Percentiles rank a stretch among this genome's conserved stretches.
Conservation (phyloP, 2,113 vertebrate species). For the Cyanistes caeruleus region DNA sequence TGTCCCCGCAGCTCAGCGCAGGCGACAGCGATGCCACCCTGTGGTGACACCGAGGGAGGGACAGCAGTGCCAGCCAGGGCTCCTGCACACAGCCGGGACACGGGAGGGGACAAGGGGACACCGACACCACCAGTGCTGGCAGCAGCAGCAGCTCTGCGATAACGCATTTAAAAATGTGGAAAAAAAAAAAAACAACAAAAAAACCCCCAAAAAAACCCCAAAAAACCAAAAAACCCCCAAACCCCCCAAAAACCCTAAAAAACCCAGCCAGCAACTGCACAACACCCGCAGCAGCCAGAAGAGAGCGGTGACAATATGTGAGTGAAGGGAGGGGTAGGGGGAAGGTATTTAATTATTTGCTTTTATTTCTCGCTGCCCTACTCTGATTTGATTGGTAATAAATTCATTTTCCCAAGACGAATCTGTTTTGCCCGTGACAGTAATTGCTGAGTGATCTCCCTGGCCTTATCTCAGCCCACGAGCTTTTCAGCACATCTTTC, state of each 20-base stretch:
- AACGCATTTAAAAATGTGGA: fast-evolving
- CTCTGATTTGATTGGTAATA: not conserved
- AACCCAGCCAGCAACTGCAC: not conserved
- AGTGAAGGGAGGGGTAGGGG: not conserved
- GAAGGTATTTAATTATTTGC: not conserved
- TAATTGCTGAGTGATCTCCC: not conserved
- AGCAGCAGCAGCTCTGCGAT: not conserved
- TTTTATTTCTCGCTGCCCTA: not conserved
- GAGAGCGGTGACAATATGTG: not conserved
- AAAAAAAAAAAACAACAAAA: too few species aligned
- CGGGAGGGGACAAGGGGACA: fast-evolving
- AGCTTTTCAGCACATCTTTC: not conserved
- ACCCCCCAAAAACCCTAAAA: too few species aligned
- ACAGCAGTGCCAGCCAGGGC: fast-evolving
- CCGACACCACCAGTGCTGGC: fast-evolving
- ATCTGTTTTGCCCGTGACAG: not conserved
- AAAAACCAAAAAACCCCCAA: too few species aligned
- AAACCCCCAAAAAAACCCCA: too few species aligned
- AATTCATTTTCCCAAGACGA: not conserved
- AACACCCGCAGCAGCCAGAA: not conserved
- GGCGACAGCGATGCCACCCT: constrained; percentile 20
- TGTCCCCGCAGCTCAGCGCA: too few species aligned
- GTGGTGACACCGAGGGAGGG: not conserved
- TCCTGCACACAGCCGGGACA: not conserved
- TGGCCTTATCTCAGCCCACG: not conserved